phyloP scores from a whole-genome alignment of 2,888 invertebrate species.

The Cephus nigrinus region DNA sequence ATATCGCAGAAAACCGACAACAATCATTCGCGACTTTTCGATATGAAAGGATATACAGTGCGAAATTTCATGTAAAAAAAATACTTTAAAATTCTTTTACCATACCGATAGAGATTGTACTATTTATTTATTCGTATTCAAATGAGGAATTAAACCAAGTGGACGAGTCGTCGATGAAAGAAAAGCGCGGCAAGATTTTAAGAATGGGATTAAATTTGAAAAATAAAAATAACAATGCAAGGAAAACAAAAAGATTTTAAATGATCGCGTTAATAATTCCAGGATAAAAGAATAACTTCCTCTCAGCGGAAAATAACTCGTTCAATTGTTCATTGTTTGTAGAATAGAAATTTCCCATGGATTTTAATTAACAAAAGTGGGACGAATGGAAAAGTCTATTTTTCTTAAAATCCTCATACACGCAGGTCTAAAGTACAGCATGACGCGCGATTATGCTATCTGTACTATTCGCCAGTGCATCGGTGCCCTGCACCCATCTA shows the following conservation, averaged over 20 bases:
- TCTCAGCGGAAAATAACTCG: conserved; percentile 36
- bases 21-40: too few species aligned
- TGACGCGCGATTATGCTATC: neutral
- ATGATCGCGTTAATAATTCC: conserved; percentile 13
- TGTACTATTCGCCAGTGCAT: neutral
- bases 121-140: neutral
- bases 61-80: neutral
- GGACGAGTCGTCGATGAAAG: neutral
- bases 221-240: neutral
- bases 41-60: too few species aligned
- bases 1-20: too few species aligned
- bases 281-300: conserved; percentile 19
- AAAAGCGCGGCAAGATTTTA: neutral
- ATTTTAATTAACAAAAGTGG: conserved; percentile 31
- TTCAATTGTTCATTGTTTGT: conserved; percentile 33
- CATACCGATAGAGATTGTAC: neutral
- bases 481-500: neutral
- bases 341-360: neutral
- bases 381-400: neutral
- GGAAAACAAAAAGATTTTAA: too few species aligned
- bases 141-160: neutral
- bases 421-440: neutral
- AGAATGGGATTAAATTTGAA: neutral
- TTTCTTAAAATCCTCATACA: neutral
- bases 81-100: neutral